Base-by-base conservation (phyloP, 2,888 invertebrate genomes). In the Synanthedon andrenaeformis region DNA sequence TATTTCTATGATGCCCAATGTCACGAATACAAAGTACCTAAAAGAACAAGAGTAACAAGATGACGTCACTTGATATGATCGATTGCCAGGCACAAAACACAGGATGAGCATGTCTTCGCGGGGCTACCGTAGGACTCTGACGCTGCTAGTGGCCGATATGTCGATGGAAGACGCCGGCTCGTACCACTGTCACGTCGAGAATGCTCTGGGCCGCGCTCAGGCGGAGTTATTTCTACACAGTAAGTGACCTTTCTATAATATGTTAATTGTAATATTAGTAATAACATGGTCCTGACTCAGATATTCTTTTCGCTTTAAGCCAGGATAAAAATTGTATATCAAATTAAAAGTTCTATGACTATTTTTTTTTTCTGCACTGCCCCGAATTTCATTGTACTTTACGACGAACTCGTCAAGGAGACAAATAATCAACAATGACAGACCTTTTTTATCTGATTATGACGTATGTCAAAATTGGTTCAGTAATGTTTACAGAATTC, bases 101-200 rank as follows among this genome's bases (percentile, higher is more conserved):
- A 71, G 70, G 54, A 52, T 82, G 8, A 73, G 73, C 55, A 66
- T 72, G 60, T 61, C 74, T 0, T 69, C 75, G 0, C 67, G 82
- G 52, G 84, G 83, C 1, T 92, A 92, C 79, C 90, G 91, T 51
- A 90, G 91, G 59, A 89, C 90, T 48, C 83, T 92, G 79, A 89
- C 84, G 56, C 74, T 92, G 53, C 85, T 89, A 45, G 91, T 92
- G 57, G 76, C 78, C 50, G 86, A 88, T 41, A 89, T 92, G 68
- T 77, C 87, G 3, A 65, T 80, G 2, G 77, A 81, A 28, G 92
- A 92, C 71, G 92, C 90, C n/a, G 91, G 91, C 41, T 88, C 90
- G 0, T 92, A 92, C 76, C 88, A 90, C 57, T 93, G 92, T 65
- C 89, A 91, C 52, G 90, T 90, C 0, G 92, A 92, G 65, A 93